A percentile compares a stretch with the other conserved stretches of the same genome.
Evolutionary conservation across 2,888 invertebrate species (phyloP).

Genomic region (Ashinkailepas kermadecensis): DNA sequence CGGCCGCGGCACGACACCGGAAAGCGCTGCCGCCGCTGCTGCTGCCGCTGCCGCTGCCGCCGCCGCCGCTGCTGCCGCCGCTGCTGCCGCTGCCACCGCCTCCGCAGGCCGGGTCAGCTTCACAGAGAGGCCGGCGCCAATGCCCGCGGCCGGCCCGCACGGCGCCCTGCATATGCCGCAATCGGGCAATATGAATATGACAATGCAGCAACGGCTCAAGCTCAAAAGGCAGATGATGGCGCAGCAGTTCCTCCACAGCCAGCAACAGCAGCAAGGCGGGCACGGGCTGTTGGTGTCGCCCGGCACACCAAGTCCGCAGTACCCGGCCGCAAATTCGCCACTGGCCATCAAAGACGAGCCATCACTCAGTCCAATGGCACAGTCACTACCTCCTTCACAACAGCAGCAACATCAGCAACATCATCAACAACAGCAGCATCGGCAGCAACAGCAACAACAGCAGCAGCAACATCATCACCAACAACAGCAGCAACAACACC

Average conservation of each 20-base stretch:
- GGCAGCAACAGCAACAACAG: too few species aligned
- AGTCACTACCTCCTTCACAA: neutral
- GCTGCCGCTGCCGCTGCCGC: neutral
- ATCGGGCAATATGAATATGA: neutral
- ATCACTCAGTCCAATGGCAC: too few species aligned
- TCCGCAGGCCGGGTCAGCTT: neutral
- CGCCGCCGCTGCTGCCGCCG: neutral
- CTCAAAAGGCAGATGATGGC: constrained; percentile 3
- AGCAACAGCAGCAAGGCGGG: too few species aligned
- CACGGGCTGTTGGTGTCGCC: too few species aligned
- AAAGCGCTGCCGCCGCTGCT: neutral
- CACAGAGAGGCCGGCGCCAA: neutral
- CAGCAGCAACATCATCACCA: too few species aligned
- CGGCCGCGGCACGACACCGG: neutral
- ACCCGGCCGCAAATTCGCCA: too few species aligned
- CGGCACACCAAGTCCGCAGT: too few species aligned
- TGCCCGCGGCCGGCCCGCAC: neutral
- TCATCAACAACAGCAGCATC: too few species aligned
- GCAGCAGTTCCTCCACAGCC: too few species aligned
- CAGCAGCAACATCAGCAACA: too few species aligned
- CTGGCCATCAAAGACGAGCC: too few species aligned
- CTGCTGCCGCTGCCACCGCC: neutral
- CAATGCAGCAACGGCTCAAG: constrained; percentile 3
- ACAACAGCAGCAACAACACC: too few species aligned
- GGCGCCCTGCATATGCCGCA: neutral